phyloP scores from a whole-genome alignment of 2,888 invertebrate genomes.

The Chrysolina oricalcia region DNA sequence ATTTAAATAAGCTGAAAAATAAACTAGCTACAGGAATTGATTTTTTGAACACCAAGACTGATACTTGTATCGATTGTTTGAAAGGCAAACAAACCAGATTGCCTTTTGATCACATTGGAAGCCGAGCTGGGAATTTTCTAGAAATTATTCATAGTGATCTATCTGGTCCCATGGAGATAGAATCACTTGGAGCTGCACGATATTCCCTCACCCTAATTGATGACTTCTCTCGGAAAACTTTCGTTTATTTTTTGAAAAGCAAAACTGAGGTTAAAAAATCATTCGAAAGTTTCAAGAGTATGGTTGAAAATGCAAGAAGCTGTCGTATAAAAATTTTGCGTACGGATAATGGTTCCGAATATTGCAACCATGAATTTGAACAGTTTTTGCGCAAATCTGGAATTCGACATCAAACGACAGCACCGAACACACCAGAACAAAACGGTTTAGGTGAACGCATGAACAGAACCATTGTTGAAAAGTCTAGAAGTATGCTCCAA shows the following conservation, averaged over 20 bases:
- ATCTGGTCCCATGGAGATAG: slow-evolving; percentile 44
- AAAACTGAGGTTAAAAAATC: slow-evolving; percentile 37
- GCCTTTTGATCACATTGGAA: not conserved
- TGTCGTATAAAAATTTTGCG: slow-evolving; percentile 41
- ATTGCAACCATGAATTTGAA: slow-evolving; percentile 32
- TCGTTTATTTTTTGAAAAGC: slow-evolving; percentile 43
- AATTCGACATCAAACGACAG: slow-evolving; percentile 47
- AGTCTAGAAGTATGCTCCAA: not conserved
- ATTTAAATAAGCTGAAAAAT: not conserved
- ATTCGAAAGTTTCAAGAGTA: not conserved
- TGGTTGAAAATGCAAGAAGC: not conserved
- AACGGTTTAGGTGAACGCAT: slow-evolving; percentile 50
- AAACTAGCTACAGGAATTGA: not conserved
- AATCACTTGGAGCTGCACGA: slow-evolving; percentile 36
- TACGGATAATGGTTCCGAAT: slow-evolving; percentile 48
- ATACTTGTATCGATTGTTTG: not conserved
- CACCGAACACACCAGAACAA: slow-evolving; percentile 52
- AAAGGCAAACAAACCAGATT: not conserved
- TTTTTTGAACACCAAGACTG: not conserved
- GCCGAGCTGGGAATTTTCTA: not conserved
- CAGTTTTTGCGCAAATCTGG: slow-evolving; percentile 38
- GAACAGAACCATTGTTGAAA: slow-evolving; percentile 48
- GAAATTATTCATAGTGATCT: slow-evolving; percentile 19
- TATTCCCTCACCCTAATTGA: slow-evolving; percentile 44
- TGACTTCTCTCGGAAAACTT: slow-evolving; percentile 42